Conservation (phyloP, 1,140 invertebrate genomes). For the Acyrthosiphon pisum region DNA sequence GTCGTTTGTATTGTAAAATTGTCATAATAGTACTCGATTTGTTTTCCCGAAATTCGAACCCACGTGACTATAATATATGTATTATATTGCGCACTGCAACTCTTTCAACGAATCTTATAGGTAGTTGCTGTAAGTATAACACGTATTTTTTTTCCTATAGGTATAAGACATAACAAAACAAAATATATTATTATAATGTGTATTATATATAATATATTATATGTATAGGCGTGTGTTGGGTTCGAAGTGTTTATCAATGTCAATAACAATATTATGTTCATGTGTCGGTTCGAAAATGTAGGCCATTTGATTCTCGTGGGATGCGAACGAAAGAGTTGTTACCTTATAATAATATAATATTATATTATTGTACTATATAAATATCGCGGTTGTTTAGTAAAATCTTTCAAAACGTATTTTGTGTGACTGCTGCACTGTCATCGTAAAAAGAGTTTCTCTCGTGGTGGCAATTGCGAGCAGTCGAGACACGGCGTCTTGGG, state of each 20-base stretch:
- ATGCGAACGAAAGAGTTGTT: conserved; percentile 31
- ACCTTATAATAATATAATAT: background rate
- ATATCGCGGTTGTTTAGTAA: background rate
- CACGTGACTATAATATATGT: background rate
- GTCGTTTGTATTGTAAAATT: background rate
- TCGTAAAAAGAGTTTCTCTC: conserved; percentile 16
- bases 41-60: conserved; percentile 11
- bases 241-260: conserved; percentile 2
- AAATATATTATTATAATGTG: background rate
- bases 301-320: conserved; percentile 48
- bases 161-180: background rate
- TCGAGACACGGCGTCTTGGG: background rate
- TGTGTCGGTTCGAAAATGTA: background rate
- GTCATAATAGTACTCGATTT: background rate
- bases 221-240: background rate
- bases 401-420: background rate
- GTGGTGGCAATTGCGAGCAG: too few species aligned
- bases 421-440: background rate
- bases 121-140: too few species aligned
- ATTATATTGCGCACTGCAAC: background rate
- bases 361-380: too few species aligned
- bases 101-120: background rate
- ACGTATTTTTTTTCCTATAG: background rate
- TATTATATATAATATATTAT: background rate
- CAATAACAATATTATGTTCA: background rate